Evolutionary conservation across 2,888 invertebrate genomes (phyloP).

Genomic region (Metellina segmentata): DNA sequence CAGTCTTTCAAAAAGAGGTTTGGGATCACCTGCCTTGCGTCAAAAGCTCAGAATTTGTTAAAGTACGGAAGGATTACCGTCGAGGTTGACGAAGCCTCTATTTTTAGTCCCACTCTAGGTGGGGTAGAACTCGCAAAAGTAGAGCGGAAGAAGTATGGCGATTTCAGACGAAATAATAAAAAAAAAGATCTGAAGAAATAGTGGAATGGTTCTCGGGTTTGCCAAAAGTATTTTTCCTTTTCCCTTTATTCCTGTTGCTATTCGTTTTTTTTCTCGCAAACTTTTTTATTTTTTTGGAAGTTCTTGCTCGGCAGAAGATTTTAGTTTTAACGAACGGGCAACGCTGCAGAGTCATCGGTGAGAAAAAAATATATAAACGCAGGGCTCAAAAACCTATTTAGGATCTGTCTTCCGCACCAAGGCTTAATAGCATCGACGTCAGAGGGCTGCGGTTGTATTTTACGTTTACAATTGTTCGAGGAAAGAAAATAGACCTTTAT

Average conservation of each 20-base stretch:
- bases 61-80: constrained; percentile 34
- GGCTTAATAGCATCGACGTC: constrained; percentile 14
- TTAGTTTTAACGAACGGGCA: constrained; percentile 32
- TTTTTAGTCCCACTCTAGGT: constrained; percentile 41
- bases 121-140: background rate
- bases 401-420: constrained; percentile 8
- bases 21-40: background rate
- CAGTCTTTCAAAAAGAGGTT: background rate
- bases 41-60: background rate
- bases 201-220: constrained; percentile 28
- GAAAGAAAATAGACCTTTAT: background rate
- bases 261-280: background rate
- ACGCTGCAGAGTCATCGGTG: background rate
- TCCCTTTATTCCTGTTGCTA: constrained; percentile 12
- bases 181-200: constrained; percentile 17
- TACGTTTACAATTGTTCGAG: background rate
- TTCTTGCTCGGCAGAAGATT: constrained; percentile 18
- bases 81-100: constrained; percentile 19
- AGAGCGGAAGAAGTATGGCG: constrained; percentile 1
- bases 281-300: background rate
- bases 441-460: background rate
- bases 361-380: constrained; percentile 14
- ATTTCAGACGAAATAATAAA: background rate
- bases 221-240: background rate
- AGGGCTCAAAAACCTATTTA: constrained; percentile 37